These are phyloP conservation scores for Azemiops feae DNA, from an alignment of 2,113 vertebrate genomes.

Conservation along the genomic window DNA sequence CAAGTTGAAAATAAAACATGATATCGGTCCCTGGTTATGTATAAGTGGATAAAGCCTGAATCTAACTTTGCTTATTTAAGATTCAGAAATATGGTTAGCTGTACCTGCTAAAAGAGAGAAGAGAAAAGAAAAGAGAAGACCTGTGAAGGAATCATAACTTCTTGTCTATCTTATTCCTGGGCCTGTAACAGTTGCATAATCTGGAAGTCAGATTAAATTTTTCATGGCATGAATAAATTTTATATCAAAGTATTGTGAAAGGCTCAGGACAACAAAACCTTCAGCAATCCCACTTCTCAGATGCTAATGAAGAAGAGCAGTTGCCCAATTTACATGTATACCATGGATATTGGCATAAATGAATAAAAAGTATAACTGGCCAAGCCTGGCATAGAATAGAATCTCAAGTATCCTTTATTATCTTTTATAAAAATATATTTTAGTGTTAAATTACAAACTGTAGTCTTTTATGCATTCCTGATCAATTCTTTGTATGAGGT, in stretches of 20 bases:
- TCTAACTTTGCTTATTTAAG: not conserved
- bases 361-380: not conserved
- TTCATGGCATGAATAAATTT: not conserved
- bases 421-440: not conserved
- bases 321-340: not conserved
- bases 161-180: not conserved
- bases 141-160: not conserved
- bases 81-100: not conserved
- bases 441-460: not conserved
- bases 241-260: not conserved
- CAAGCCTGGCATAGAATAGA: not conserved
- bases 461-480: not conserved
- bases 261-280: not conserved
- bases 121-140: no score
- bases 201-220: not conserved
- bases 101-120: not conserved
- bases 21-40: not conserved
- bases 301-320: not conserved
- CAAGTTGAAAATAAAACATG: not conserved
- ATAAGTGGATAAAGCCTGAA: not conserved
- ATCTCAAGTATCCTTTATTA: not conserved
- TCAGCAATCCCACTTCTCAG: not conserved
- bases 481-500: not conserved
- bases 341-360: not conserved
- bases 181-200: not conserved